A percentile compares a stretch with the other conserved stretches of the same genome.
These are phyloP conservation scores for Prorops nasuta DNA, from an alignment of 1,140 invertebrate species.

Conservation along the genomic window DNA sequence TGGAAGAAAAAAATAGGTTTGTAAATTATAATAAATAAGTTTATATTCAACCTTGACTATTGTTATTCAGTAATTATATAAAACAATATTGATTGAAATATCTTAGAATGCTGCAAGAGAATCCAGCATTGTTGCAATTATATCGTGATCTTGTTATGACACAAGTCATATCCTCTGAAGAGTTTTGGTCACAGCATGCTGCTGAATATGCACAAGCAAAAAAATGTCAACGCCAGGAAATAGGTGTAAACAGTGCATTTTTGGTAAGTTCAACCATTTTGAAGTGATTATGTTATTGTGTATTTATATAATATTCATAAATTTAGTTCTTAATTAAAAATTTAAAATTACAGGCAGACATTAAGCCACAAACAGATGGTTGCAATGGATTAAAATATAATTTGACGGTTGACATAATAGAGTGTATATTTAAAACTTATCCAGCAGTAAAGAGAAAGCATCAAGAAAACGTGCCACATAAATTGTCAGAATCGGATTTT, in stretches of 20 bases:
- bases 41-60: not conserved
- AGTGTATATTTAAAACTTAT: constrained; percentile 99
- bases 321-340: constrained; percentile 18
- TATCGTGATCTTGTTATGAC: constrained; percentile 94
- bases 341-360: constrained; percentile 80
- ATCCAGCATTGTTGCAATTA: constrained; percentile 79
- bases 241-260: constrained; percentile 65
- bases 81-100: constrained; percentile 3
- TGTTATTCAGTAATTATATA: not conserved
- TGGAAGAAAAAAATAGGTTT: constrained; percentile 81
- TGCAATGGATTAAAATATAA: constrained; percentile 97
- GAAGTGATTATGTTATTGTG: not conserved
- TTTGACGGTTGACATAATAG: constrained; percentile 93
- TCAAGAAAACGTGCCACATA: constrained; percentile 91
- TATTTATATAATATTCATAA: not conserved
- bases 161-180: constrained; percentile 89
- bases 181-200: constrained; percentile 93
- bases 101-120: constrained; percentile 73
- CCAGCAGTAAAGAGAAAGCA: constrained; percentile 98
- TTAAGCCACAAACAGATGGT: constrained; percentile 96
- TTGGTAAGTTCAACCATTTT: constrained; percentile 31
- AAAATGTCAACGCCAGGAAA: constrained; percentile 73
- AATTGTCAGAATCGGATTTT: constrained; percentile 95
- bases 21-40: not conserved
- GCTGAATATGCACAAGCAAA: constrained; percentile 73